Base-by-base conservation (phyloP, 2,113 vertebrate genomes). In the Tachycineta bicolor region DNA sequence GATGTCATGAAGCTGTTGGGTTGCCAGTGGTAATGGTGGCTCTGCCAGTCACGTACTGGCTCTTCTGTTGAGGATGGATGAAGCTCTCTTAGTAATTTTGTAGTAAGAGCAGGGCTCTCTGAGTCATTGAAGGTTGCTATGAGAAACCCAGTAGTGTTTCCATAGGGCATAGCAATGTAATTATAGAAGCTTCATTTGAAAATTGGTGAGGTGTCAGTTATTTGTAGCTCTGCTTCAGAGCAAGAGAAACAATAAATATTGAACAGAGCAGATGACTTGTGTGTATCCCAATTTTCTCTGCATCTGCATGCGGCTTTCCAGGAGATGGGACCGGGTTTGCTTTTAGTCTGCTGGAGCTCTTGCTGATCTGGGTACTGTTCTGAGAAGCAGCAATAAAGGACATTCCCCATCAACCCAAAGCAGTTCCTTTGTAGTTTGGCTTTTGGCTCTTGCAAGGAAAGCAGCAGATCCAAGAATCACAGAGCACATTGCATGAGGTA, bases 141-240 rank as follows among this genome's bases (percentile, higher is more conserved):
- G 89, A 94, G 80, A 89, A 95, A 84, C 44, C 58, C 47, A 37
- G n/a, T 46, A 79, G 49, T 81, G 71, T 89, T 96, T 95, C 84
- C 37, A 20, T 33, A 83, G 87, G 74, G 70, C 63, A 67, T 34
- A 80, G 43, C 49, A 31, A 37, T 33, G 49, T 91, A 89, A 78
- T 94, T 89, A 79, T 37, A 64, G 83, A 75, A 91, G 52, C 53
- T 73, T 89, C 53, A 75, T 89, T 79, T 84, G 62, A 68, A 87
- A 91, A 70, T 49, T 29, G 41, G 19, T 85, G 44, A 80, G 33
- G 25, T 67, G 73, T 85, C 69, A 58, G 37, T 87, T 94, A 83
- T 76, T 95, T 91, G 81, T 82, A 76, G 62, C 62, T 87, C 46
- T 79, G 21, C n/a, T 91, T 91, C 56, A 64, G 31, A 91, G 58